Percentiles rank a stretch among this genome's conserved stretches.
phyloP scores from a whole-genome alignment of 2,113 vertebrate genomes.

The Mormyrus iriodes region DNA sequence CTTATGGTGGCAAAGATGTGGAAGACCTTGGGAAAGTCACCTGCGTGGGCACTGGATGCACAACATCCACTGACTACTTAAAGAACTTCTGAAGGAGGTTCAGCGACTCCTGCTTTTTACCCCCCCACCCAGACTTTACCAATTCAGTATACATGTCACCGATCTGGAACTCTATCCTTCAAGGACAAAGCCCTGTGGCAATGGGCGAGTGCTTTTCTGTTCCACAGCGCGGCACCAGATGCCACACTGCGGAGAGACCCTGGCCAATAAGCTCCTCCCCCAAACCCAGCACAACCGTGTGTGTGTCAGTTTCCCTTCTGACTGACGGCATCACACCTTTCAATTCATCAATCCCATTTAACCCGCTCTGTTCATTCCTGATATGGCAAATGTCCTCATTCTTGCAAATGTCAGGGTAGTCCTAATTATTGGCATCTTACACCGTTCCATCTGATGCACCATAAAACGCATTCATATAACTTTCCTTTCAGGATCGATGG shows the following conservation, averaged over 20 bases:
- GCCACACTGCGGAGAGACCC: background rate
- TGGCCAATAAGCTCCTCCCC: background rate
- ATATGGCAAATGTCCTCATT: background rate
- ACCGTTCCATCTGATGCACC: background rate
- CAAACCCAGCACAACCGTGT: background rate
- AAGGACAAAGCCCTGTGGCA: background rate
- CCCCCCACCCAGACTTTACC: background rate
- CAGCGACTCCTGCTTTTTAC: background rate
- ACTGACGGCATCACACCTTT: background rate
- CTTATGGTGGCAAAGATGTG: slow-evolving; percentile 1
- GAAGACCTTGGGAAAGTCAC: background rate
- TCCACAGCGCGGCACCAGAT: background rate
- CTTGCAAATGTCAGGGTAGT: background rate
- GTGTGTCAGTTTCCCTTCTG: background rate
- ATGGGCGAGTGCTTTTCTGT: background rate
- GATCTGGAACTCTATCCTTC: background rate
- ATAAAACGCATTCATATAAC: background rate
- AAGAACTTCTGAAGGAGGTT: slow-evolving; percentile 52
- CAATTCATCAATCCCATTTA: background rate
- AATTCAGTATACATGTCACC: background rate
- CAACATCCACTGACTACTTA: slow-evolving; percentile 50
- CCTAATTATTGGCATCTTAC: background rate
- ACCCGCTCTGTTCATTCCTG: background rate
- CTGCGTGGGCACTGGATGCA: slow-evolving; percentile 43
- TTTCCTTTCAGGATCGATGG: background rate